phyloP scores from a whole-genome alignment of 2,113 vertebrate species.

The Hassar affinis region DNA sequence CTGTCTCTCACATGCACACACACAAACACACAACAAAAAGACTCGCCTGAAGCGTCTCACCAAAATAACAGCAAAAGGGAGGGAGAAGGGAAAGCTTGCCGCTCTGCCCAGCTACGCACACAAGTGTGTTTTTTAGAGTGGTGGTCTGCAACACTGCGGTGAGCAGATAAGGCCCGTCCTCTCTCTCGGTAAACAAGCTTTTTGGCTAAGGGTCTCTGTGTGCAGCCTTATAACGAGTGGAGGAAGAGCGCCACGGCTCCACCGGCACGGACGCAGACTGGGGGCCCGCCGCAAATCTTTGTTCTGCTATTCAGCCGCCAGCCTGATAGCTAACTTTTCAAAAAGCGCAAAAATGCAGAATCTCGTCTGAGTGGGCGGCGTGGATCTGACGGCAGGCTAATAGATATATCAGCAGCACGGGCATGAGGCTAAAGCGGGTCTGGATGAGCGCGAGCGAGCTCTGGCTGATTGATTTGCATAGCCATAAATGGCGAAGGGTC shows the following conservation, averaged over 20 bases:
- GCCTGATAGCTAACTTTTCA: conserved; percentile 96
- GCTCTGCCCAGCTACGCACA: conserved; percentile 35
- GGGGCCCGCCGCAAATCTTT: conserved; percentile 87
- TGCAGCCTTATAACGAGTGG: conserved; percentile 74
- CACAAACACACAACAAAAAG: conserved; percentile 27
- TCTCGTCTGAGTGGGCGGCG: conserved; percentile 75
- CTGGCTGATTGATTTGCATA: conserved; percentile 98
- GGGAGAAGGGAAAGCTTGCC: neutral
- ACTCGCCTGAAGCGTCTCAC: conserved; percentile 25
- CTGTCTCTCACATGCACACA: conserved; percentile 7
- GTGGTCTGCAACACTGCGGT: conserved; percentile 32
- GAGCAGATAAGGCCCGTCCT: conserved; percentile 52
- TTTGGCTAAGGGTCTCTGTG: conserved; percentile 66
- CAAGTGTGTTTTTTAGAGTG: conserved; percentile 43
- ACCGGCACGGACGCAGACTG: conserved; percentile 84
- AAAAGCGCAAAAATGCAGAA: conserved; percentile 85
- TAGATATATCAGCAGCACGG: conserved; percentile 96
- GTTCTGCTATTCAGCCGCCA: conserved; percentile 94
- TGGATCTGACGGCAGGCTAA: conserved; percentile 87
- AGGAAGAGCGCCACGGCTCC: conserved; percentile 76
- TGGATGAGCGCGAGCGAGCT: conserved; percentile 86
- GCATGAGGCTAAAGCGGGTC: conserved; percentile 90
- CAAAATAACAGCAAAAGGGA: conserved; percentile 49
- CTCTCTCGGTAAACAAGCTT: conserved; percentile 73
- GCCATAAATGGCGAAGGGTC: conserved; percentile 81